These are phyloP conservation scores for Gobio gobio DNA, from an alignment of 2,113 vertebrate species.

Conservation along the genomic window DNA sequence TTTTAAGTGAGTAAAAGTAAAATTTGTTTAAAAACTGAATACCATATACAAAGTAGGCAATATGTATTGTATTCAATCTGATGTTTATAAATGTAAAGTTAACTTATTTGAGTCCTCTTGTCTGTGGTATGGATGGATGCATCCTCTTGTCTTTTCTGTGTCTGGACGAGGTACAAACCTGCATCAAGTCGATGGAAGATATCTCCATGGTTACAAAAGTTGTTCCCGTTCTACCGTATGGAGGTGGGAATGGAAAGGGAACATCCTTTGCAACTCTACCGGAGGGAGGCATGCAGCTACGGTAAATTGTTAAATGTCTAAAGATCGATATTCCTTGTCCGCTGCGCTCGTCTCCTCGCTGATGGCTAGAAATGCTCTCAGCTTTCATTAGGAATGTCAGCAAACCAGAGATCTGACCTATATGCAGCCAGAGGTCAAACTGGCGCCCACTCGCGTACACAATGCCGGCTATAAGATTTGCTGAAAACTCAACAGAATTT, in stretches of 20 bases:
- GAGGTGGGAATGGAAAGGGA: neutral
- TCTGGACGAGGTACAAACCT: neutral
- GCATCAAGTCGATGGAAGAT: neutral
- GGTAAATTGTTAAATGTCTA: constrained; percentile 43
- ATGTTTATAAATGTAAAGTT: no score
- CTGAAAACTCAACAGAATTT: neutral
- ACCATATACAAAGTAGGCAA: no score
- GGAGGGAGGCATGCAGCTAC: constrained; percentile 21
- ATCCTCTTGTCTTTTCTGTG: neutral
- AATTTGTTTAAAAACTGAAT: no score
- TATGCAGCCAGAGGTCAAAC: constrained; percentile 12
- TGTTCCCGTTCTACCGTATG: neutral
- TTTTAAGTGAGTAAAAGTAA: no score
- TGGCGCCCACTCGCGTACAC: neutral
- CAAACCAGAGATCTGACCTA: constrained; percentile 26
- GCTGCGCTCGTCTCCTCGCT: neutral
- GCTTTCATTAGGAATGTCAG: constrained; percentile 28
- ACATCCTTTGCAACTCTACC: constrained; percentile 9
- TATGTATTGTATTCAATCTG: no score
- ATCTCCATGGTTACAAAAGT: constrained; percentile 27
- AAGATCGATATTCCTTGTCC: constrained; percentile 31
- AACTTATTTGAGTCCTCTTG: neutral
- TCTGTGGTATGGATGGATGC: neutral
- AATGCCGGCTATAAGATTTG: neutral
- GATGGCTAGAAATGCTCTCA: constrained; percentile 19